Evolutionary conservation across 2,113 vertebrate genomes (phyloP).

Genomic region (Plecturocebus donacophilus): DNA sequence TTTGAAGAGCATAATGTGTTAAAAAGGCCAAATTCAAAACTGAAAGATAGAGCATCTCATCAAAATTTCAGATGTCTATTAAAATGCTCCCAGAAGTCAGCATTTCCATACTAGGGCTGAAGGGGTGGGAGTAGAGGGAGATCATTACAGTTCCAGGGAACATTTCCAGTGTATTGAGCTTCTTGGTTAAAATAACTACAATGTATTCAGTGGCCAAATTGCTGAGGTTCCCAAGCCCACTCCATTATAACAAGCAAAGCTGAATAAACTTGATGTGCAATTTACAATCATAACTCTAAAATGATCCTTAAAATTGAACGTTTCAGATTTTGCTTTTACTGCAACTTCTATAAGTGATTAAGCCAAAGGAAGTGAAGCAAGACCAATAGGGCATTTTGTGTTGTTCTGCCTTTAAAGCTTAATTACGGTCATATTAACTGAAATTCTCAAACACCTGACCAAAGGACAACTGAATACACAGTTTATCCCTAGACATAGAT

Average conservation of each 20-base stretch:
- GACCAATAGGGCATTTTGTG: background rate
- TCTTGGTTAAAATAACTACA: constrained; percentile 37
- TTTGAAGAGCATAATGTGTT: constrained; percentile 23
- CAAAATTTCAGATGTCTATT: constrained; percentile 20
- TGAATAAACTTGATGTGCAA: constrained; percentile 41
- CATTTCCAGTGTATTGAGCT: constrained; percentile 21
- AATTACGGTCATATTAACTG: constrained; percentile 34
- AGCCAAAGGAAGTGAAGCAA: constrained; percentile 48
- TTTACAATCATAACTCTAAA: constrained; percentile 12
- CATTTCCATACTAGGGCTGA: background rate
- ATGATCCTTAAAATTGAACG: background rate
- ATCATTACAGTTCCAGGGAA: background rate
- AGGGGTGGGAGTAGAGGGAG: background rate
- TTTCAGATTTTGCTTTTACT: constrained; percentile 55
- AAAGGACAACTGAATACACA: constrained; percentile 36
- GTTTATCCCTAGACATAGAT: constrained; percentile 13
- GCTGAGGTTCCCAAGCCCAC: constrained; percentile 1
- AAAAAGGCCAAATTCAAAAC: constrained; percentile 41
- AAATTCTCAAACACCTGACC: constrained; percentile 52
- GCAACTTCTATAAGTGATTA: constrained; percentile 35
- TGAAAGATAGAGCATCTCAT: constrained; percentile 18
- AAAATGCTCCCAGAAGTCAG: background rate
- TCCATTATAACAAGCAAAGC: constrained; percentile 23
- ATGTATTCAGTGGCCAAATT: constrained; percentile 28
- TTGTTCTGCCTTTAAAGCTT: constrained; percentile 42